Conservation (phyloP, 2,888 invertebrate genomes). For the Achlya flavicornis region DNA sequence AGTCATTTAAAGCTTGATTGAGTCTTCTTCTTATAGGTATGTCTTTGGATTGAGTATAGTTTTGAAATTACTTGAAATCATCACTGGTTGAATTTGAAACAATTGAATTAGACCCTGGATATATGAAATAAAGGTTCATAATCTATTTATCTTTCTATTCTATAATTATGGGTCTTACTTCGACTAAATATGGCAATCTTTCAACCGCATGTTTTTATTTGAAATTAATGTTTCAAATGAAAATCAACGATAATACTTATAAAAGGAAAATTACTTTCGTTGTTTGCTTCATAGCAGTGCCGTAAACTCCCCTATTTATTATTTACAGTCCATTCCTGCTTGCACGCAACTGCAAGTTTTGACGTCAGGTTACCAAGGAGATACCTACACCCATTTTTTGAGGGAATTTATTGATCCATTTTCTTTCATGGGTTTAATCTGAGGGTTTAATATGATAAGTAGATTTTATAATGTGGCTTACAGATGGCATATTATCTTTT, state of each 20-base stretch:
- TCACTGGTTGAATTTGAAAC: too few species aligned
- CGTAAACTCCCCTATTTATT: slow-evolving; percentile 10
- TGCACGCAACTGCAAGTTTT: slow-evolving; percentile 30
- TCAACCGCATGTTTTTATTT: too few species aligned
- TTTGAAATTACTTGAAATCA: too few species aligned
- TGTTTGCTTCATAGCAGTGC: neutral
- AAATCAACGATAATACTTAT: neutral
- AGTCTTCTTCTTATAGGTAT: too few species aligned
- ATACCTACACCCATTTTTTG: slow-evolving; percentile 32
- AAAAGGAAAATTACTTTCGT: neutral
- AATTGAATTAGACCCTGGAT: too few species aligned
- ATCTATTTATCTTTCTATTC: too few species aligned
- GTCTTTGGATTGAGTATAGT: too few species aligned
- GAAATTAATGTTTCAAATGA: too few species aligned
- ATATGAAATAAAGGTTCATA: too few species aligned
- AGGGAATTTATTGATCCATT: slow-evolving; percentile 36
- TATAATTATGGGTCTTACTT: too few species aligned
- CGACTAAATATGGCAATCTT: too few species aligned
- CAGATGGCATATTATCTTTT: neutral
- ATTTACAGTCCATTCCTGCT: slow-evolving; percentile 8
- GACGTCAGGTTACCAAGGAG: slow-evolving; percentile 48
- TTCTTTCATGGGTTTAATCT: neutral
- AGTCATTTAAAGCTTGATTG: too few species aligned
- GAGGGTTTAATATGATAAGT: slow-evolving; percentile 7
- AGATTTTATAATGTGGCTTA: neutral